These are phyloP conservation scores for Colaptes auratus DNA, from an alignment of 2,113 vertebrate genomes.

Conservation along the genomic window DNA sequence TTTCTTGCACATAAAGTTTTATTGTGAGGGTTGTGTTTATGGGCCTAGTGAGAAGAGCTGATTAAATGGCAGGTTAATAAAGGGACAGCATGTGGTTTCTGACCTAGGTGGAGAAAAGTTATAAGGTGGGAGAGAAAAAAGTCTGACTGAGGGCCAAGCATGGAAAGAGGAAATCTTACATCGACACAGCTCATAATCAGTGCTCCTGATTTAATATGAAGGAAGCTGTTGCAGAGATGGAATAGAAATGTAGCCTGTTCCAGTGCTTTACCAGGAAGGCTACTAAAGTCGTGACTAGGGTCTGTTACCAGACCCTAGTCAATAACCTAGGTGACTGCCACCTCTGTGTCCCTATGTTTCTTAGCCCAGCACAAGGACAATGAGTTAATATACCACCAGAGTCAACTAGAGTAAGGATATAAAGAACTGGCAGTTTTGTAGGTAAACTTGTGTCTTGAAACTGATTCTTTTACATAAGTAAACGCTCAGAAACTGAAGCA, in stretches of 20 bases:
- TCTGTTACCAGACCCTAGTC: background rate
- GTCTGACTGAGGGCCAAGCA: conserved; percentile 35
- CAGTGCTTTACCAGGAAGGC: background rate
- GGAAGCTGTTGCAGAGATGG: background rate
- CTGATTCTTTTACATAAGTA: background rate
- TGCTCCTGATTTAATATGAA: background rate
- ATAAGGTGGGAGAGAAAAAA: conserved; percentile 43
- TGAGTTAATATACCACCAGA: fast-evolving
- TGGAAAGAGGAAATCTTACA: conserved; percentile 40
- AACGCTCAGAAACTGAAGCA: background rate
- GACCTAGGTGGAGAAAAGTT: conserved; percentile 53
- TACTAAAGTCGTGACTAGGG: background rate
- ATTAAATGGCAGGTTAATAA: conserved; percentile 67
- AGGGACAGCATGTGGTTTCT: conserved; percentile 65
- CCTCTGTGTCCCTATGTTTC: background rate
- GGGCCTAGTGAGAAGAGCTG: conserved; percentile 57
- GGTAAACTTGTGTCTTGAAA: background rate
- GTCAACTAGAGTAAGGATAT: background rate
- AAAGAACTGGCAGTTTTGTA: background rate
- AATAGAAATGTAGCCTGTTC: background rate
- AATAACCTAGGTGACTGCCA: background rate
- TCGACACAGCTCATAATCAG: conserved; percentile 42
- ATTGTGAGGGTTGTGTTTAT: conserved; percentile 65
- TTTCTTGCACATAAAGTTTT: conserved; percentile 70
- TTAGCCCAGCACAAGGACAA: background rate